A percentile compares a stretch with the other conserved stretches of the same genome.
Conservation (phyloP, 2,797 vertebrate genomes). For the Carduelis carduelis region DNA sequence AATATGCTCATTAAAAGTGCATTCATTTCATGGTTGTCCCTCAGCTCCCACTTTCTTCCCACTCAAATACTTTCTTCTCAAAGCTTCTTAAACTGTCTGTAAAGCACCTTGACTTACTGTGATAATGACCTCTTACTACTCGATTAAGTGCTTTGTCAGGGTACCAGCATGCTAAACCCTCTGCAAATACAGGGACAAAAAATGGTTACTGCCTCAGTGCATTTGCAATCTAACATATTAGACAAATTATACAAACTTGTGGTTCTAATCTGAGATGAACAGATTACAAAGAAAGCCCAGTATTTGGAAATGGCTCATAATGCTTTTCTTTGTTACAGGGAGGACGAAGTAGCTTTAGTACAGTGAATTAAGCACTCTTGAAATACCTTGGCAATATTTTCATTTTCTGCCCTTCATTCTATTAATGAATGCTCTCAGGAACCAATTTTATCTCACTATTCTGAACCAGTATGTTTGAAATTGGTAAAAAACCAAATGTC, state of each 20-base stretch:
- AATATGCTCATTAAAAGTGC: background rate
- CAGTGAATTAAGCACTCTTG: background rate
- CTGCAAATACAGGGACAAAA: background rate
- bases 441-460: background rate
- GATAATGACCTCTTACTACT: background rate
- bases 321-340: background rate
- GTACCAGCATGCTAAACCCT: background rate
- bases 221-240: background rate
- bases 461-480: background rate
- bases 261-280: background rate
- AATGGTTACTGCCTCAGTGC: background rate
- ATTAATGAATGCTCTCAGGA: background rate
- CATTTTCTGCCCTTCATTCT: background rate
- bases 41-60: background rate
- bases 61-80: background rate
- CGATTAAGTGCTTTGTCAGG: background rate
- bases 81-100: background rate
- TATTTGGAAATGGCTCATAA: background rate
- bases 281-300: background rate
- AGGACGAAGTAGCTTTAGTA: background rate
- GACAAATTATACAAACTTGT: background rate
- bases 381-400: background rate
- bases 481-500: background rate
- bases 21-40: background rate
- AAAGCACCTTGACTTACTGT: background rate